A percentile compares a stretch with the other conserved stretches of the same genome.
Evolutionary conservation across 2,797 vertebrate genomes (phyloP).

Genomic region (Aselliscus stoliczkanus): DNA sequence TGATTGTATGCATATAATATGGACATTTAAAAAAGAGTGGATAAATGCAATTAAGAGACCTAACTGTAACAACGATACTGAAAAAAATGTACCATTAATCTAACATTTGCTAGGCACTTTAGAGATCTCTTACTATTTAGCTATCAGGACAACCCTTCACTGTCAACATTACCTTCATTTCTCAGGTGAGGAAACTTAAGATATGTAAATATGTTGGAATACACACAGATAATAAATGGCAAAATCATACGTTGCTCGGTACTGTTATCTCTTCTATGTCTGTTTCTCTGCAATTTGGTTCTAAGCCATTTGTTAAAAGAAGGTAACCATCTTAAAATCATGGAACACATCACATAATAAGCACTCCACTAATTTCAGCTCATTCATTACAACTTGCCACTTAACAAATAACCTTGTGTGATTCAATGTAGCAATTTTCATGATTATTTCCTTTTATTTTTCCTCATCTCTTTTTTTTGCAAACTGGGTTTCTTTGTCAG

Average conservation of each 20-base stretch:
- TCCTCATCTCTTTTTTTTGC: neutral
- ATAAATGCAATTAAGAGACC: neutral
- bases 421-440: neutral
- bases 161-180: neutral
- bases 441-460: neutral
- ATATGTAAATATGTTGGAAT: neutral
- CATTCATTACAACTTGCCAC: neutral
- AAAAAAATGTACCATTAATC: neutral
- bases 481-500: neutral
- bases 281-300: neutral
- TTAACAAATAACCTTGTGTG: neutral
- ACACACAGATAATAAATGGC: neutral
- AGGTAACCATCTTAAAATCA: neutral
- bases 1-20: neutral
- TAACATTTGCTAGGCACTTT: neutral
- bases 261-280: neutral
- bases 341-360: accelerated
- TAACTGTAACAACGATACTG: neutral
- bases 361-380: neutral
- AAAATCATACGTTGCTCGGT: neutral
- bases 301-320: neutral
- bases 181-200: neutral
- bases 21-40: neutral
- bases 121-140: neutral
- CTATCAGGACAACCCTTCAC: neutral